These are phyloP conservation scores for Lysandra coridon DNA, from an alignment of 2,888 invertebrate genomes.

Conservation along the genomic window DNA sequence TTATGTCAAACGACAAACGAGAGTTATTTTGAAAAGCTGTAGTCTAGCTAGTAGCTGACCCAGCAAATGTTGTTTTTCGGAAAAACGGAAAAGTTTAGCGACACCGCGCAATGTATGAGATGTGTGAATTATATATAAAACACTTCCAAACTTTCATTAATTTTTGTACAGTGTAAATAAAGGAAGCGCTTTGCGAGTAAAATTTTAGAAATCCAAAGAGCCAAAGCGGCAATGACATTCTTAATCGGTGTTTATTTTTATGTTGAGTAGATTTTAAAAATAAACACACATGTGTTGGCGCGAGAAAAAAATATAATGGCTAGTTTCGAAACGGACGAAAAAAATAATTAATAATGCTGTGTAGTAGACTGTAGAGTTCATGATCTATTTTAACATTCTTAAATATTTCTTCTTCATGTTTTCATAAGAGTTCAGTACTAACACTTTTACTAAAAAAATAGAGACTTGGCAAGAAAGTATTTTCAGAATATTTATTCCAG, in stretches of 20 bases:
- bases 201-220: neutral
- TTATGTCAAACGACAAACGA: no score
- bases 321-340: neutral
- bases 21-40: no score
- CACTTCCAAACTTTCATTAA: no score
- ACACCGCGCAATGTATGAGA: no score
- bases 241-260: slow-evolving; percentile 27
- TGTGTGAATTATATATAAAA: no score
- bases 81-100: no score
- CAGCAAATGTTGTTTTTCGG: no score
- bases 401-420: neutral
- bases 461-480: neutral
- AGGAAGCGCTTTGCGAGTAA: neutral
- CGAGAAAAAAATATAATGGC: neutral
- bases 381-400: neutral
- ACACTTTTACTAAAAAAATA: neutral
- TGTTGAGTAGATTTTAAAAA: neutral
- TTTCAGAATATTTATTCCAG: neutral
- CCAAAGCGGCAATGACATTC: neutral
- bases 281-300: slow-evolving; percentile 17
- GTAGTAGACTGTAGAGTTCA: neutral
- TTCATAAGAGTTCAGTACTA: neutral
- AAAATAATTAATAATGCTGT: neutral
- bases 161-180: neutral
- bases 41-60: no score